These are phyloP conservation scores for Chromobotia macracanthus DNA, from an alignment of 2,797 vertebrate species.

Conservation along the genomic window DNA sequence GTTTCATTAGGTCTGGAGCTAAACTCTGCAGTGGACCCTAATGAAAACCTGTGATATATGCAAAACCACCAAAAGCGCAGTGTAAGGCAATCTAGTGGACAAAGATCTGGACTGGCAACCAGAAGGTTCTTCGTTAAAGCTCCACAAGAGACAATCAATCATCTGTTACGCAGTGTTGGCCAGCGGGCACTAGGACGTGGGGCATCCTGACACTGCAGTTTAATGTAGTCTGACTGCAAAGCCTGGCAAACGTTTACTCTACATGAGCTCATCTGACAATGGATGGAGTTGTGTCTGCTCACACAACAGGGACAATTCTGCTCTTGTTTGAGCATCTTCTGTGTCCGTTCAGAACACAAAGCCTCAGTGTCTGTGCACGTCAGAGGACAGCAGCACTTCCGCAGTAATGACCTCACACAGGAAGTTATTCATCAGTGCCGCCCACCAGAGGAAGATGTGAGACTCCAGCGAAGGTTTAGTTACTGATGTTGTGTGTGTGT, in stretches of 20 bases:
- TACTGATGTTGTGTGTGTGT: background rate
- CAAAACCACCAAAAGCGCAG: no score
- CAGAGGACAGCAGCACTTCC: constrained; percentile 64
- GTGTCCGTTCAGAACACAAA: constrained; percentile 65
- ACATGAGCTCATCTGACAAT: constrained; percentile 69
- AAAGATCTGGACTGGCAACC: background rate
- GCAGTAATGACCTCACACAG: constrained; percentile 43
- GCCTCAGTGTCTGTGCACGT: constrained; percentile 66
- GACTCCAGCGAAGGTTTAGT: constrained; percentile 1
- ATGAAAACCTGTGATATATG: no score
- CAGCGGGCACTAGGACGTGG: background rate
- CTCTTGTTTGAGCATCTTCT: constrained; percentile 63
- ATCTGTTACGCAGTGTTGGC: background rate
- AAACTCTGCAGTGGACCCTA: no score
- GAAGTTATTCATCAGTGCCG: constrained; percentile 48
- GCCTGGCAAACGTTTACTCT: constrained; percentile 72
- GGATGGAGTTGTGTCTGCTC: constrained; percentile 53
- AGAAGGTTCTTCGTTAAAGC: background rate
- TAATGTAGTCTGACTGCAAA: constrained; percentile 67
- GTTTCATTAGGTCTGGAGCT: no score
- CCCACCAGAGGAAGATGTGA: background rate
- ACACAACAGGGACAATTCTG: constrained; percentile 63
- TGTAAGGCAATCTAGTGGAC: no score
- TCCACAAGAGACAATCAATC: background rate
- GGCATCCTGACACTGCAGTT: constrained; percentile 44